These are phyloP conservation scores for Macrophya alboannulata DNA, from an alignment of 2,888 invertebrate genomes.

Conservation along the genomic window DNA sequence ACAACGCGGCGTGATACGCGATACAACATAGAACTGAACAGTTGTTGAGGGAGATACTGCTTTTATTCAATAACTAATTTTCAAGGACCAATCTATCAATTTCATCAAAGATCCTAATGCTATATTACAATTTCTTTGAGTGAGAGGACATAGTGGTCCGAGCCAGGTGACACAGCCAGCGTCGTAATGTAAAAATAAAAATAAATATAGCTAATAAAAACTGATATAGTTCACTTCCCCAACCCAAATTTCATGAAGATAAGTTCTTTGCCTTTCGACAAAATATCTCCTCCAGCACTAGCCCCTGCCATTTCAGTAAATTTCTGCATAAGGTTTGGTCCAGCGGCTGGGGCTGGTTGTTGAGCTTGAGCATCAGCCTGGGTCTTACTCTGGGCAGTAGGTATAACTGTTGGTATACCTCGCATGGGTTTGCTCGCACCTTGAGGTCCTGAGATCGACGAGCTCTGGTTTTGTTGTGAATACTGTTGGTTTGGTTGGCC, in stretches of 20 bases:
- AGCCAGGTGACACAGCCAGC: conserved; percentile 38
- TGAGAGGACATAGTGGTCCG: conserved; percentile 37
- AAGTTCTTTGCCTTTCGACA: conserved; percentile 96
- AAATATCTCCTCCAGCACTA: conserved; percentile 93
- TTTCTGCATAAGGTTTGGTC: conserved; percentile 93
- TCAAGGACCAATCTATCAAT: conserved; percentile 45
- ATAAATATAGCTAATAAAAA: conserved; percentile 42
- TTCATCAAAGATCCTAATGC: conserved; percentile 41
- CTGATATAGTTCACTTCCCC: conserved; percentile 81
- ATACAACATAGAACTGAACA: background rate
- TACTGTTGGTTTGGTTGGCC: conserved; percentile 67
- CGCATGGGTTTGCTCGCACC: conserved; percentile 74
- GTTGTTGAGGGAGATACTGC: conserved; percentile 11
- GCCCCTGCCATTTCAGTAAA: conserved; percentile 91
- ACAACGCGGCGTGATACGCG: background rate
- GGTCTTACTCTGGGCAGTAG: conserved; percentile 79
- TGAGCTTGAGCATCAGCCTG: conserved; percentile 69
- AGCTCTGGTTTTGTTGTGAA: conserved; percentile 73
- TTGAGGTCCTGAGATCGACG: conserved; percentile 72
- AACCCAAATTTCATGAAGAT: conserved; percentile 97
- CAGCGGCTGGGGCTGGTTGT: conserved; percentile 79
- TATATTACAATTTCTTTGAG: conserved; percentile 49
- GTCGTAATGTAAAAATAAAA: conserved; percentile 36
- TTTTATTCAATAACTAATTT: conserved; percentile 12
- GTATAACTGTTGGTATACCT: conserved; percentile 82